These are phyloP conservation scores for Chaetorhynchus papuensis DNA, from an alignment of 2,113 vertebrate genomes.

Conservation along the genomic window DNA sequence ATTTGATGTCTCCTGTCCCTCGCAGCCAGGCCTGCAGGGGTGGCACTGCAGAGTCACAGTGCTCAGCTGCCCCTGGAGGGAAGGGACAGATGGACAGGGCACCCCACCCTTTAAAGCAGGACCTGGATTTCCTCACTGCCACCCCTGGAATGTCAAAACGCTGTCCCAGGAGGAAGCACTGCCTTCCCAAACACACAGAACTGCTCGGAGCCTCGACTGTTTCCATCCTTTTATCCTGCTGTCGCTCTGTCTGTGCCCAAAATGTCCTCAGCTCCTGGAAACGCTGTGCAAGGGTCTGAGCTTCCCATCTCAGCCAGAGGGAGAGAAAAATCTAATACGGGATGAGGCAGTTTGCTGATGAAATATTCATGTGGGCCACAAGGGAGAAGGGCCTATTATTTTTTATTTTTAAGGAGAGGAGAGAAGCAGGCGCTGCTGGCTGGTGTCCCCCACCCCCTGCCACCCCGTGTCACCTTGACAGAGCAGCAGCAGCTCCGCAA, in stretches of 20 bases:
- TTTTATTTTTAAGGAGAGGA: slow-evolving; percentile 23
- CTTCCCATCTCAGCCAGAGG: neutral
- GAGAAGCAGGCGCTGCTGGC: neutral
- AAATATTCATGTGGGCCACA: slow-evolving; percentile 35
- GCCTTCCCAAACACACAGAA: neutral
- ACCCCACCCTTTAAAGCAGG: neutral
- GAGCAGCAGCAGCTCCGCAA: neutral
- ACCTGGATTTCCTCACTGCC: neutral
- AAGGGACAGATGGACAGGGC: neutral
- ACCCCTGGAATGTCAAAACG: rapidly evolving
- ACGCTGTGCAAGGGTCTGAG: neutral
- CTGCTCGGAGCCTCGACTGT: neutral
- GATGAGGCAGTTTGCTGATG: slow-evolving; percentile 1
- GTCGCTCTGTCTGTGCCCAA: neutral
- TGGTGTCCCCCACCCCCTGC: neutral
- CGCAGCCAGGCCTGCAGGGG: neutral
- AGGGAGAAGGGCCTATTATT: slow-evolving; percentile 20
- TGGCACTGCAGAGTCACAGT: neutral
- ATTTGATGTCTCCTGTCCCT: neutral
- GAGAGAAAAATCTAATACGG: neutral
- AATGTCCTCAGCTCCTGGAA: neutral
- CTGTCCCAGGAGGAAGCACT: neutral
- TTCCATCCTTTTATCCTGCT: neutral
- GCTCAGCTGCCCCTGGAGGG: neutral
- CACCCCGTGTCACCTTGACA: neutral